Evolutionary conservation across 2,113 vertebrate genomes (phyloP), one percentile per base, ranked within the genome.

Genomic region (Corythornis vintsioides): DNA sequence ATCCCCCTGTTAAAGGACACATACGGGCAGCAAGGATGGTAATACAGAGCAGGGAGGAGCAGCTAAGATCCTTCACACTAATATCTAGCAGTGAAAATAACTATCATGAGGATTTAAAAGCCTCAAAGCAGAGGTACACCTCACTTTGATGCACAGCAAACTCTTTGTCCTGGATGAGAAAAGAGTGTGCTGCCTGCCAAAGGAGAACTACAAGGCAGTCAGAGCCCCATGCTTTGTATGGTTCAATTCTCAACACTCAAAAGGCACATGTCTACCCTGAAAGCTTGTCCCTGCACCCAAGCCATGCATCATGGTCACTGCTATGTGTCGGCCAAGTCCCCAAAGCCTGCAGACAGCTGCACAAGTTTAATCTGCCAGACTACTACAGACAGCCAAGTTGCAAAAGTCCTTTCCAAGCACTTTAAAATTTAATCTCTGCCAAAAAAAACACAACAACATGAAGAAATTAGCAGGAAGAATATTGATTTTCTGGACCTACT

Each of bases 171-270:
- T 7, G 21, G 4, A 1, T 19, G 53, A n/a, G 35, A 29, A 47
- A 15, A 6, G 16, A 84, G 53, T 5, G 3, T 2, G 0, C 10
- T 22, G 70, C 10, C 56, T 61, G 59, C 29, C 0, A 4, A 29
- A 65, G 45, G 13, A 59, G 38, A 31, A 40, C 3, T 45, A n/a
- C 18, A 13, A 31, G 25, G 70, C 10, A 2, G 28, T 3, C 6
- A 4, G 31, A 66, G 35, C 38, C 35, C 13, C 43, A 26, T 2
- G 6, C 13, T 9, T 31, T 7, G 10, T n/a, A 43, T 53, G 26
- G 16, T 73, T 81, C 19, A 3, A 28, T 11, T 90, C 35, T 17
- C 35, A 55, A 42, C 40, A 35, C 33, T 60, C 40, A 12, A 53
- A 77, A 80, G 20, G 31, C 33, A 35, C 17, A 70, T 9, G 13